Evolutionary conservation across 2,888 invertebrate species (phyloP).

Genomic region (Mythimna albipuncta): DNA sequence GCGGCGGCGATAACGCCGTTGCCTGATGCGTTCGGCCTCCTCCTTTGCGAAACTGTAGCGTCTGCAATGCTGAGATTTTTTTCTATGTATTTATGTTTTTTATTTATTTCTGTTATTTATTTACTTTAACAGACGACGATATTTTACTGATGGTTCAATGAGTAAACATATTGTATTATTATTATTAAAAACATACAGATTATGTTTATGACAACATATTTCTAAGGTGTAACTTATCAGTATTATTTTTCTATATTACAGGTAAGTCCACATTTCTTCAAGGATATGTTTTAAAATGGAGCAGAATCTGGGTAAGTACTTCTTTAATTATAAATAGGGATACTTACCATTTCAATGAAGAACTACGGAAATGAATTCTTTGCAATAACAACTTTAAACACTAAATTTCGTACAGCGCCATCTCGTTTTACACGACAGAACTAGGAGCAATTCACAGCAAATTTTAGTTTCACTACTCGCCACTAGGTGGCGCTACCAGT

Average conservation of each 20-base stretch:
- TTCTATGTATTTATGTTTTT: background rate
- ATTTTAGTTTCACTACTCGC: slow-evolving; percentile 59
- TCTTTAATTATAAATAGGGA: background rate
- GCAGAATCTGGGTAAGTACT: slow-evolving; percentile 15
- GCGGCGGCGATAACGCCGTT: too few species aligned
- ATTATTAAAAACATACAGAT: background rate
- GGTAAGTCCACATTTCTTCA: slow-evolving; percentile 63
- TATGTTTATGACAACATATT: background rate
- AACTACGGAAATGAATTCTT: background rate
- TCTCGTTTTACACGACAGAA: slow-evolving; percentile 59
- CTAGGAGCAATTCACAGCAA: slow-evolving; percentile 2
- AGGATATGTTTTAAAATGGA: background rate
- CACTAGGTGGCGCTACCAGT: slow-evolving; percentile 59
- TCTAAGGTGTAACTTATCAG: slow-evolving; percentile 3
- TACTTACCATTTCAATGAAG: background rate
- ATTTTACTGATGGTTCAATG: slow-evolving; percentile 52
- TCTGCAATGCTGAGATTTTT: background rate
- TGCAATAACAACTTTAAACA: rapidly evolving
- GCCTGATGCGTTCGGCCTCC: too few species aligned
- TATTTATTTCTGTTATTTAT: background rate
- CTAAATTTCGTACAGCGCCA: slow-evolving; percentile 70
- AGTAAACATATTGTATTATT: background rate
- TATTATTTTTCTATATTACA: slow-evolving; percentile 58
- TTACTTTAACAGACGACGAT: background rate
- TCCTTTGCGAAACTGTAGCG: too few species aligned